These are phyloP conservation scores for Zaprionus africanus DNA, from an alignment of 1,140 invertebrate species.

Conservation along the genomic window DNA sequence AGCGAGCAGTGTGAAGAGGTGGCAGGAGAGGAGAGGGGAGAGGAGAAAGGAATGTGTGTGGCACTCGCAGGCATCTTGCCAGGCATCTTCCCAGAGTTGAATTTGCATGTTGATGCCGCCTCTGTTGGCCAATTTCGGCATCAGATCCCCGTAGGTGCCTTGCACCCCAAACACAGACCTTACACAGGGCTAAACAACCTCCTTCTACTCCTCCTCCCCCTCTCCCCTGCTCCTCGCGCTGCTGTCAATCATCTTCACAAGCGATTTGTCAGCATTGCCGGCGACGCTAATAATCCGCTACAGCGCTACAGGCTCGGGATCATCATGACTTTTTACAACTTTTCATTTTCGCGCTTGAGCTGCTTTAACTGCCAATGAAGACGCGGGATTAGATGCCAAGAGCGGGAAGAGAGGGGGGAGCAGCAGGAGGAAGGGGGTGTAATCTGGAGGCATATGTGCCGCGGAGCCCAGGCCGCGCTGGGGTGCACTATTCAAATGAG, in stretches of 20 bases:
- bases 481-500: constrained; percentile 60
- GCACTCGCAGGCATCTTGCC: not conserved
- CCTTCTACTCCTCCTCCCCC: not conserved
- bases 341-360: constrained; percentile 77
- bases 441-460: constrained; percentile 52
- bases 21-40: not conserved
- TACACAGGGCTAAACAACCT: not conserved
- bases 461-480: too few relatives aligned
- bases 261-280: constrained; percentile 68
- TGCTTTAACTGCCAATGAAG: constrained; percentile 62
- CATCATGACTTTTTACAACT: constrained; percentile 79
- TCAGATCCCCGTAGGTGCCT: not conserved
- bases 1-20: not conserved
- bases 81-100: not conserved
- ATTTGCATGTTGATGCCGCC: constrained; percentile 37
- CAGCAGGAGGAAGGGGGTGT: not conserved
- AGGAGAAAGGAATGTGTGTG: not conserved
- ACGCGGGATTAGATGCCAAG: constrained; percentile 10
- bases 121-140: constrained; percentile 46
- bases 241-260: constrained; percentile 78
- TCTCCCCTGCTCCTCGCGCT: not conserved
- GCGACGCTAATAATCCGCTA: constrained; percentile 70
- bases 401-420: constrained; percentile 9
- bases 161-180: not conserved
- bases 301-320: constrained; percentile 53